These are phyloP conservation scores for Orientallactaga sibirica DNA, from an alignment of 2,797 vertebrate genomes.

Conservation along the genomic window DNA sequence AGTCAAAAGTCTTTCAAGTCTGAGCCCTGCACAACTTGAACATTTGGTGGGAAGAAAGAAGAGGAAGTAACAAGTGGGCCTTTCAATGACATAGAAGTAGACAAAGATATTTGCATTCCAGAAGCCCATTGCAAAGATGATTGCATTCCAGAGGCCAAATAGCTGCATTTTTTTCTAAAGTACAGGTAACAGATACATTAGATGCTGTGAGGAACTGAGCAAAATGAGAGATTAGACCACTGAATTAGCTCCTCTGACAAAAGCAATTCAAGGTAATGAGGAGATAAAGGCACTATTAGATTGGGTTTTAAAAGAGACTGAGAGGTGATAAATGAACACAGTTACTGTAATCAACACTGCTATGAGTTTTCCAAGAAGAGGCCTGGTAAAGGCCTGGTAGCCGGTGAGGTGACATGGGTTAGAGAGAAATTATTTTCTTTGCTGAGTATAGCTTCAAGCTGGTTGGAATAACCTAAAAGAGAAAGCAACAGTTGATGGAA, in stretches of 20 bases:
- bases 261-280: neutral
- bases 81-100: too few species aligned
- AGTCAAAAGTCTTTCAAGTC: neutral
- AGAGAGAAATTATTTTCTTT: neutral
- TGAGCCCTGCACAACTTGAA: neutral
- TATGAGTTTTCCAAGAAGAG: neutral
- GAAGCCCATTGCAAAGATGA: neutral
- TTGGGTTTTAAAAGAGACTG: neutral
- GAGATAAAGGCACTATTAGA: neutral
- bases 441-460: neutral
- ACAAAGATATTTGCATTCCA: too few species aligned
- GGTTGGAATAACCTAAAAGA: neutral
- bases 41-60: neutral
- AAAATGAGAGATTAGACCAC: neutral
- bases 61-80: neutral
- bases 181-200: neutral
- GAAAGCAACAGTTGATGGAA: neutral
- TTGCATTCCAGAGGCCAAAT: neutral
- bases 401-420: neutral
- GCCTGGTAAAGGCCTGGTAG: neutral
- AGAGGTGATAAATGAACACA: neutral
- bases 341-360: neutral
- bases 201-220: neutral
- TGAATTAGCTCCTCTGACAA: neutral
- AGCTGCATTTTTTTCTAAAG: neutral